Evolutionary conservation across 2,888 invertebrate genomes (phyloP), one percentile per base, ranked within the genome.

Genomic region (Drosophila lutescens): DNA sequence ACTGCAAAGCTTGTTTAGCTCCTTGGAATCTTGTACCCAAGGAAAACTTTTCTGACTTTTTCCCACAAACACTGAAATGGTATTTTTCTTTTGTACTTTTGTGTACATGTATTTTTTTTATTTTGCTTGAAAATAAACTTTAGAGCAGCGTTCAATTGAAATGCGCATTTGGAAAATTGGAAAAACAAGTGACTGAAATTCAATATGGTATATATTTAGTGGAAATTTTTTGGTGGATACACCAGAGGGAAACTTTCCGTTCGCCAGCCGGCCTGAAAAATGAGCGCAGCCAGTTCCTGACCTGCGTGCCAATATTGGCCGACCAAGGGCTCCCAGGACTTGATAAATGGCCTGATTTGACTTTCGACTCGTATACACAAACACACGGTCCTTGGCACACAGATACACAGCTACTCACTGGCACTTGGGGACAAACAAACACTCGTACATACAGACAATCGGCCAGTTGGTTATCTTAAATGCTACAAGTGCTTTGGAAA

Each of bases 311-410:
- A 67, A 73, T 77, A 79, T 84, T 73, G 65, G 55, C 71, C 59
- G 34, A 51, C 43, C 43, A 57, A 43, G 41, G 41, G 55, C 41
- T 34, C 36, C 32, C 30, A 49, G 26, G 70, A 57, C 79, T 76
- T 82, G 85, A 82, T 79, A 85, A 82, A 82, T 82, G 76, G 72
- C 63, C 71, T 63, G 76, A 81, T 76, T 81, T 69, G 62, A 85
- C 72, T 76, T 77, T 53, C 50, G 70, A 47, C 81, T 69, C 54
- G 71, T 32, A 66, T 57, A 63, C 57, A 66, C 58, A 58, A 47
- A 61, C 23, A 69, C 10, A 32, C 26, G 26, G 7, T 7, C 7
- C 7, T 7, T 7, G 1, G 26, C 6, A 26, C 26, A 26, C 26
- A 26, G 26, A 26, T 26, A 26, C 26, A 55, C 40, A 8, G 36